A percentile compares a stretch with the other conserved stretches of the same genome.
Conservation (phyloP, 2,113 vertebrate genomes). For the Empidonax traillii region DNA sequence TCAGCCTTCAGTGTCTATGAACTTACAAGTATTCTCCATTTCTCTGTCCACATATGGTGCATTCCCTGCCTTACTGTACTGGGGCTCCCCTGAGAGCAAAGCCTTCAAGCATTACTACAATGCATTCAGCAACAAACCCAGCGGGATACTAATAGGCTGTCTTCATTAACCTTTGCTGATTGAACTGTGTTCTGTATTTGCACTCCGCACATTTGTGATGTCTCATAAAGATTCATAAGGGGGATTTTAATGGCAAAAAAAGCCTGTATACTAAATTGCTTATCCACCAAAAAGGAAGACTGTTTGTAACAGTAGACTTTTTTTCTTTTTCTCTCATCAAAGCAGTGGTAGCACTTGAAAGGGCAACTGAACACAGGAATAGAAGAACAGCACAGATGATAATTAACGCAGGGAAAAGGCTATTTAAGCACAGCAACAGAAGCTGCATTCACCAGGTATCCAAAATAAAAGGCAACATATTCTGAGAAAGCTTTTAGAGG, state of each 20-base stretch:
- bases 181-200: not conserved
- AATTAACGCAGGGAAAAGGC: not conserved
- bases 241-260: not conserved
- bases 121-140: slow-evolving; percentile 2
- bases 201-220: not conserved
- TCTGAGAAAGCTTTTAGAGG: not conserved
- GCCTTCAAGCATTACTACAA: not conserved
- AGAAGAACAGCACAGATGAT: not conserved
- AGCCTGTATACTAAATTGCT: not conserved
- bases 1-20: not conserved
- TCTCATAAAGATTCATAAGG: slow-evolving; percentile 18
- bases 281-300: not conserved
- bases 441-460: not conserved
- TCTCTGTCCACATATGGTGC: not conserved
- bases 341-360: not conserved
- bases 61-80: not conserved
- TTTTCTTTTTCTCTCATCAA: not conserved
- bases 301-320: not conserved
- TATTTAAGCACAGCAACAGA: not conserved
- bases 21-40: not conserved
- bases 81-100: not conserved
- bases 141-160: not conserved
- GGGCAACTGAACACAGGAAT: not conserved
- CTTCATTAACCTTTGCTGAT: slow-evolving; percentile 33
- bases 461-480: not conserved